These are phyloP conservation scores for Microctonus hyperodae DNA, from an alignment of 2,888 invertebrate species.

Conservation along the genomic window DNA sequence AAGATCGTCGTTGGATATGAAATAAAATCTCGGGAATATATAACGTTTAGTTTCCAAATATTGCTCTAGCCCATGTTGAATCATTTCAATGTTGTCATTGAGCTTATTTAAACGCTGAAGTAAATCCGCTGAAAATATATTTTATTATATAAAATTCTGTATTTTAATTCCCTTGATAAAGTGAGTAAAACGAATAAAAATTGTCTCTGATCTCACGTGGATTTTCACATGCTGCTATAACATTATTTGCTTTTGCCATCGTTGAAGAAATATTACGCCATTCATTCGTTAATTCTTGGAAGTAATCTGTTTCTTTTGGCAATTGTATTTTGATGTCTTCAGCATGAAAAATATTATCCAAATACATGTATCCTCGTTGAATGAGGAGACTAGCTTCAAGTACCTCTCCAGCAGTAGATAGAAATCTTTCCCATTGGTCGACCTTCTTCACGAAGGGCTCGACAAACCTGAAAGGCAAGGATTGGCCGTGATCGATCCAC, in stretches of 20 bases:
- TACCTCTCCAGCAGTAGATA: slow-evolving; percentile 83
- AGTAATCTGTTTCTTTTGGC: slow-evolving; percentile 77
- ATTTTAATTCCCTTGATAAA: neutral
- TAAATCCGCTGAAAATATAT: slow-evolving; percentile 61
- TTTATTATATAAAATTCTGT: neutral
- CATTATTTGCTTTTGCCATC: slow-evolving; percentile 47
- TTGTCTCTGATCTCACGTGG: slow-evolving; percentile 58
- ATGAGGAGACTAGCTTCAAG: slow-evolving; percentile 82
- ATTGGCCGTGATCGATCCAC: slow-evolving; percentile 18
- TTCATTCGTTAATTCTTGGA: slow-evolving; percentile 73
- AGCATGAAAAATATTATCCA: slow-evolving; percentile 87
- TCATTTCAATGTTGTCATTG: slow-evolving; percentile 78
- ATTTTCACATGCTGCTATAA: slow-evolving; percentile 49
- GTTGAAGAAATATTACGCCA: slow-evolving; percentile 50
- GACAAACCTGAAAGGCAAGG: slow-evolving; percentile 69
- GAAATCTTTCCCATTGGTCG: slow-evolving; percentile 85
- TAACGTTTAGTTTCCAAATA: slow-evolving; percentile 90
- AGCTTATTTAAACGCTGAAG: slow-evolving; percentile 75
- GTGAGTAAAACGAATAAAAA: slow-evolving; percentile 37
- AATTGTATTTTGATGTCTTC: slow-evolving; percentile 88
- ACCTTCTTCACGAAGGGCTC: slow-evolving; percentile 86
- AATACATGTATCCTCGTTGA: slow-evolving; percentile 85
- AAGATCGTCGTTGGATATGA: slow-evolving; percentile 83
- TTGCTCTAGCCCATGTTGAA: slow-evolving; percentile 83
- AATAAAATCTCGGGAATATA: slow-evolving; percentile 84